phyloP scores from a whole-genome alignment of 2,113 vertebrate genomes.

The Himantopus leucocephalus region DNA sequence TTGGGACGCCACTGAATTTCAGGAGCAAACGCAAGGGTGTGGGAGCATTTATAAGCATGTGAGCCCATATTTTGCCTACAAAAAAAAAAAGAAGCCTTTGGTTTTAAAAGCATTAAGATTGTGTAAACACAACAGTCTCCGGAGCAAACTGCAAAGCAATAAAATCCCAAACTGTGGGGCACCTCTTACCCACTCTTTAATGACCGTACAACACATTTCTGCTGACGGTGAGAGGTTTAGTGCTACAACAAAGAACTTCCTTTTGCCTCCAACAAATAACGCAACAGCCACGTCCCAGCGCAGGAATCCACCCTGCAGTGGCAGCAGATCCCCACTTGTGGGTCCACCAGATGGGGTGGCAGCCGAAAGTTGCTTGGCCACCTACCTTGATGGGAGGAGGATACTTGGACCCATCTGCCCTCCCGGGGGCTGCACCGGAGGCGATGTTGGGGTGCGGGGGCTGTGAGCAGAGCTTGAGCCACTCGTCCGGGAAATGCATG shows the following conservation, averaged over 20 bases:
- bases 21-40: not conserved
- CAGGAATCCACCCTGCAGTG: not conserved
- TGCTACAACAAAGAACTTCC: not conserved
- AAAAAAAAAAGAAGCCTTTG: not conserved
- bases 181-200: not conserved
- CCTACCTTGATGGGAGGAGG: not conserved
- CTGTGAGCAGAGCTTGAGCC: not conserved
- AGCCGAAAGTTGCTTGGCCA: not conserved
- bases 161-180: not conserved
- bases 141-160: not conserved
- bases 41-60: not conserved
- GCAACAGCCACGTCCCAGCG: not conserved
- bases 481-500: fast-evolving
- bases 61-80: fast-evolving
- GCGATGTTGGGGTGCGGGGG: not conserved
- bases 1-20: not conserved
- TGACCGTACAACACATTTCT: not conserved
- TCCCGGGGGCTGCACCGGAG: fast-evolving
- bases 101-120: not conserved
- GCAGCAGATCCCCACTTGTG: not conserved
- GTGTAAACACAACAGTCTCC: not conserved
- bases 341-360: not conserved
- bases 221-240: not conserved
- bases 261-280: not conserved
- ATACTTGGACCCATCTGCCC: not conserved